Percentiles rank a stretch among this genome's conserved stretches.
Evolutionary conservation across 30 jellyfish, hydroid and myxozoan genomes (phyloP).

Genomic region (Cassiopea andromeda): DNA sequence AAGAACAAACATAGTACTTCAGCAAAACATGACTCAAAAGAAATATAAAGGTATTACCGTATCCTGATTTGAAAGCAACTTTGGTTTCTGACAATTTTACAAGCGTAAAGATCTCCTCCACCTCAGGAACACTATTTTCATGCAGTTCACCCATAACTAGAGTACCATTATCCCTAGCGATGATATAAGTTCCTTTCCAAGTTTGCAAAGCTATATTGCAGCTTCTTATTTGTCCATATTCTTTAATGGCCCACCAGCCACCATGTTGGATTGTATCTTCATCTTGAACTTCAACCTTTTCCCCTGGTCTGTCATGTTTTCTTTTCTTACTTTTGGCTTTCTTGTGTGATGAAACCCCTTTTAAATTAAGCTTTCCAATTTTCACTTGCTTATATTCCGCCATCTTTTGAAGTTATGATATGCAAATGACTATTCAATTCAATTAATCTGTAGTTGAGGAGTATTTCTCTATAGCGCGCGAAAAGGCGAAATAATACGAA

Average conservation of each 20-base stretch:
- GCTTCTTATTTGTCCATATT: slow-evolving; percentile 67
- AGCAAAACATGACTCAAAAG: neutral
- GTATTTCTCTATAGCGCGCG: too few relatives aligned
- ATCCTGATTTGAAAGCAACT: slow-evolving; percentile 93
- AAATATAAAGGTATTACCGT: slow-evolving; percentile 56
- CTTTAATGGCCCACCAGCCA: slow-evolving; percentile 97
- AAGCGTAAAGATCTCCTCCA: slow-evolving; percentile 85
- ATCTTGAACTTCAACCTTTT: slow-evolving; percentile 50
- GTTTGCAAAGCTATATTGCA: slow-evolving; percentile 84
- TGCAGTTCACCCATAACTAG: slow-evolving; percentile 72
- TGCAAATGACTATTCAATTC: too few relatives aligned
- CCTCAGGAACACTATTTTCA: slow-evolving; percentile 66
- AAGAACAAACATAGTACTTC: too few relatives aligned
- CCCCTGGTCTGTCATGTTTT: slow-evolving; percentile 47
- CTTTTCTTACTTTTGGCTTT: slow-evolving; percentile 47
- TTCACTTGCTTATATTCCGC: slow-evolving; percentile 89
- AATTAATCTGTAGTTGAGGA: too few relatives aligned
- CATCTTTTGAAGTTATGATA: slow-evolving; percentile 19
- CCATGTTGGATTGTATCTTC: slow-evolving; percentile 89
- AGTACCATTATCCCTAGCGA: slow-evolving; percentile 89
- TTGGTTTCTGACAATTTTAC: slow-evolving; percentile 73
- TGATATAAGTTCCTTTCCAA: slow-evolving; percentile 57
- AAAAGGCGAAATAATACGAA: too few relatives aligned
- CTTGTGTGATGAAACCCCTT: slow-evolving; percentile 70
- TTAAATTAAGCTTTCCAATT: slow-evolving; percentile 85